Percentiles rank a stretch among this genome's conserved stretches.
phyloP scores from a whole-genome alignment of 2,113 vertebrate genomes.

The Ictalurus furcatus region DNA sequence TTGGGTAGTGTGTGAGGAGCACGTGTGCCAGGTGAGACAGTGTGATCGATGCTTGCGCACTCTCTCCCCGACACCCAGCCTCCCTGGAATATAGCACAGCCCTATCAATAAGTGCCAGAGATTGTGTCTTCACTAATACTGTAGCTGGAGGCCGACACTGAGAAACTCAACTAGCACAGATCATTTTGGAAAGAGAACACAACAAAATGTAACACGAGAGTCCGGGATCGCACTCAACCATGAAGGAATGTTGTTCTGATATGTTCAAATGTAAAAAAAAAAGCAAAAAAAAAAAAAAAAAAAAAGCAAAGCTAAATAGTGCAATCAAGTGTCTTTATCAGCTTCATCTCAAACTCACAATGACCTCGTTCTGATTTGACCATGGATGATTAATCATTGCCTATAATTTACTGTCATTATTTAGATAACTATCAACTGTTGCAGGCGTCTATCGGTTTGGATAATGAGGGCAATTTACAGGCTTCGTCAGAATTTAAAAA shows the following conservation, averaged over 20 bases:
- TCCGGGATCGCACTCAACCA: background rate
- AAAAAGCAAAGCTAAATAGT: background rate
- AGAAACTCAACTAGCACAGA: slow-evolving; percentile 12
- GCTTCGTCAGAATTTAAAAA: slow-evolving; percentile 57
- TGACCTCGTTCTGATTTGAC: slow-evolving; percentile 64
- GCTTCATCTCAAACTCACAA: slow-evolving; percentile 55
- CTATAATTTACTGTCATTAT: slow-evolving; percentile 69
- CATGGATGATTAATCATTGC: slow-evolving; percentile 64
- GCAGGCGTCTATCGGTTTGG: slow-evolving; percentile 54
- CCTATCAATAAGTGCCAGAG: slow-evolving; percentile 58
- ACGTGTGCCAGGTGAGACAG: slow-evolving; percentile 36
- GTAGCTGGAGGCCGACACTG: slow-evolving; percentile 22
- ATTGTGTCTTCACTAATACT: slow-evolving; percentile 54
- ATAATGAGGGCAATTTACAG: slow-evolving; percentile 73
- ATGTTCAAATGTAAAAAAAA: background rate
- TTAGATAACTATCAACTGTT: slow-evolving; percentile 68
- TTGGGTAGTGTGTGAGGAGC: slow-evolving; percentile 41
- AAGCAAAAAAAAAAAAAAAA: background rate
- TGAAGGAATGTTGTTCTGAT: background rate
- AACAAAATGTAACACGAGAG: background rate
- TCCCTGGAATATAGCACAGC: slow-evolving; percentile 52
- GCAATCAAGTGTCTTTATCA: slow-evolving; percentile 29
- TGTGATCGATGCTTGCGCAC: slow-evolving; percentile 63
- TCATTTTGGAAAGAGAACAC: background rate
- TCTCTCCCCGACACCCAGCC: slow-evolving; percentile 52